Evolutionary conservation across 2,888 invertebrate genomes (phyloP).

Genomic region (Lepidocyrtinus sp.): DNA sequence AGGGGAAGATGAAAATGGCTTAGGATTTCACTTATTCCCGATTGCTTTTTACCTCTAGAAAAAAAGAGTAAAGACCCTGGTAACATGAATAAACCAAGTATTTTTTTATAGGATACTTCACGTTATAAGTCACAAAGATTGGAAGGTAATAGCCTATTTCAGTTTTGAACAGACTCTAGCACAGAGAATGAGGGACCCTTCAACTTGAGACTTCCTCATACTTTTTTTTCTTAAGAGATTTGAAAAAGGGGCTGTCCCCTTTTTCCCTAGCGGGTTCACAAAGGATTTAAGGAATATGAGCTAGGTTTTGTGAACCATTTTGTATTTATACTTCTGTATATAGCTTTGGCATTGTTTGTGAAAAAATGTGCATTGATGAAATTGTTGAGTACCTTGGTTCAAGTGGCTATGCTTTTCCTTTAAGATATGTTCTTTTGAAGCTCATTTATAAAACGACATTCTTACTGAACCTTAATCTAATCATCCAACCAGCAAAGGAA

Average conservation of each 20-base stretch:
- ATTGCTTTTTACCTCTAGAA: no score
- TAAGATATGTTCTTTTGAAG: background rate
- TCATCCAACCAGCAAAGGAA: background rate
- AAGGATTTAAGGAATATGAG: background rate
- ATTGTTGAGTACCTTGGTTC: background rate
- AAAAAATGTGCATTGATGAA: background rate
- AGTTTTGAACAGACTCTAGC: background rate
- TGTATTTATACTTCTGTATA: no score
- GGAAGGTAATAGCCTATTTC: constrained; percentile 2
- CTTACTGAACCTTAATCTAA: background rate
- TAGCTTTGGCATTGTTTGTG: no score
- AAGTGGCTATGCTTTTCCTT: background rate
- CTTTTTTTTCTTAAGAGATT: constrained; percentile 2
- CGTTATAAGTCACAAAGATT: no score
- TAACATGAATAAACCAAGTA: no score
- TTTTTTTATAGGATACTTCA: no score
- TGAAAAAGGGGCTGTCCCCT: constrained; percentile 53
- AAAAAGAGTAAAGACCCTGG: no score
- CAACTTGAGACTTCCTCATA: constrained; percentile 10
- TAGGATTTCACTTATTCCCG: no score
- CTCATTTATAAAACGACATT: background rate
- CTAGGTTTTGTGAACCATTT: background rate
- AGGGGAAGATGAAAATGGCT: no score
- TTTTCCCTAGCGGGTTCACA: constrained; percentile 21
- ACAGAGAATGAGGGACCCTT: background rate